Evolutionary conservation across 2,888 invertebrate genomes (phyloP).

Genomic region (Orchesella flavescens): DNA sequence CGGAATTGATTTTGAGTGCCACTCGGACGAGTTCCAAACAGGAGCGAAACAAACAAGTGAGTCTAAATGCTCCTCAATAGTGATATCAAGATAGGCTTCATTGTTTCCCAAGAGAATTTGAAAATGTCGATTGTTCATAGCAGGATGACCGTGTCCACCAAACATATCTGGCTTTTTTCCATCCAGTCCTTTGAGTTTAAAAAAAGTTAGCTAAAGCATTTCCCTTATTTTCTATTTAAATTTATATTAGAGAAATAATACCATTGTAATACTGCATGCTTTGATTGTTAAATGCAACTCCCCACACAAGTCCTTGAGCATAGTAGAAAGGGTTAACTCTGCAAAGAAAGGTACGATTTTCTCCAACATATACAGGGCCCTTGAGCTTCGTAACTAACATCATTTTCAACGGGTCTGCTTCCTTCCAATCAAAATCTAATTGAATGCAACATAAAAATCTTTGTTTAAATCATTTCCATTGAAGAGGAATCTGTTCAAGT

Average conservation of each 20-base stretch:
- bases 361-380: conserved; percentile 59
- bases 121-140: conserved; percentile 33
- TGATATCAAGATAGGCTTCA: conserved; percentile 49
- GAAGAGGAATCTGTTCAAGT: no score
- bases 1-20: conserved; percentile 57
- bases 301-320: conserved; percentile 68
- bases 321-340: conserved; percentile 67
- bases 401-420: conserved; percentile 65
- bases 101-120: conserved; percentile 40
- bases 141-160: no score
- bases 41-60: conserved; percentile 67
- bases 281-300: conserved; percentile 36
- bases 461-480: no score
- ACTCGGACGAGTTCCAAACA: conserved; percentile 69
- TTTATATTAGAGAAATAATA: not conserved
- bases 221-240: no score
- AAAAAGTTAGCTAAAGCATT: not conserved
- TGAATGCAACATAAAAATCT: not conserved
- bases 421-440: conserved; percentile 64
- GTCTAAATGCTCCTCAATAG: conserved; percentile 54
- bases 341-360: conserved; percentile 63
- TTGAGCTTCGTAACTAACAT: conserved; percentile 49
- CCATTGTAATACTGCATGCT: conserved; percentile 3
- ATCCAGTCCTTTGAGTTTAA: not conserved
- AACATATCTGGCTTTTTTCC: not conserved